Conservation (phyloP, 2,888 invertebrate genomes). For the Arrhopalites spinosus region DNA sequence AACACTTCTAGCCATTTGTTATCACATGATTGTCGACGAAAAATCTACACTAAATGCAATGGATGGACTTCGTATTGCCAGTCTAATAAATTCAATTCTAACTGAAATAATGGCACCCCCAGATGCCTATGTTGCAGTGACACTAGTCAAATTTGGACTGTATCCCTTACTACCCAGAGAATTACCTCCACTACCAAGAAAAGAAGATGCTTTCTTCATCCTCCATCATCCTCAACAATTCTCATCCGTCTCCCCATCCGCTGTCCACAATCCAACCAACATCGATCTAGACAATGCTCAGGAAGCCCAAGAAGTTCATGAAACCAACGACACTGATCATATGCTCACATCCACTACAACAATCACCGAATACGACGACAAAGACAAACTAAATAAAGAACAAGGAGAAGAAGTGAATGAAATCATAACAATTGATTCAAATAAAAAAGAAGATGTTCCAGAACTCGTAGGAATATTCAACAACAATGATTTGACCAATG, state of each 20-base stretch:
- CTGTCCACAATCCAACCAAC: background rate
- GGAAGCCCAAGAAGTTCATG: slow-evolving; percentile 36
- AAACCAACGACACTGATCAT: background rate
- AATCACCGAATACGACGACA: background rate
- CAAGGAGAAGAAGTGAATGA: background rate
- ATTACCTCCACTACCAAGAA: slow-evolving; percentile 50
- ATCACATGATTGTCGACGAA: slow-evolving; percentile 46
- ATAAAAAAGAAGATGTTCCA: slow-evolving; percentile 46
- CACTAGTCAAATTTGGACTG: slow-evolving; percentile 52
- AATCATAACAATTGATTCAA: too few species aligned
- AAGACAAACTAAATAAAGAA: background rate
- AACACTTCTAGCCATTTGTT: slow-evolving; percentile 51
- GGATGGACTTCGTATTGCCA: slow-evolving; percentile 44
- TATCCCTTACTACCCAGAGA: slow-evolving; percentile 54
- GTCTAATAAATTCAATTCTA: slow-evolving; percentile 51
- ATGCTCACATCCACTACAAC: background rate
- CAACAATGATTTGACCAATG: background rate
- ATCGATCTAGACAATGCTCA: slow-evolving; percentile 10
- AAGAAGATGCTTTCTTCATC: slow-evolving; percentile 49
- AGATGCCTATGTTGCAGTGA: slow-evolving; percentile 52
- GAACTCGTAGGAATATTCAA: slow-evolving; percentile 49
- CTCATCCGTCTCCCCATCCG: background rate
- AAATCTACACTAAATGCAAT: background rate
- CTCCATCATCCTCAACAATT: slow-evolving; percentile 34
- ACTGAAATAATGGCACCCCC: slow-evolving; percentile 56